Conservation (phyloP, 2,888 invertebrate genomes). For the Anoncus sp. region DNA sequence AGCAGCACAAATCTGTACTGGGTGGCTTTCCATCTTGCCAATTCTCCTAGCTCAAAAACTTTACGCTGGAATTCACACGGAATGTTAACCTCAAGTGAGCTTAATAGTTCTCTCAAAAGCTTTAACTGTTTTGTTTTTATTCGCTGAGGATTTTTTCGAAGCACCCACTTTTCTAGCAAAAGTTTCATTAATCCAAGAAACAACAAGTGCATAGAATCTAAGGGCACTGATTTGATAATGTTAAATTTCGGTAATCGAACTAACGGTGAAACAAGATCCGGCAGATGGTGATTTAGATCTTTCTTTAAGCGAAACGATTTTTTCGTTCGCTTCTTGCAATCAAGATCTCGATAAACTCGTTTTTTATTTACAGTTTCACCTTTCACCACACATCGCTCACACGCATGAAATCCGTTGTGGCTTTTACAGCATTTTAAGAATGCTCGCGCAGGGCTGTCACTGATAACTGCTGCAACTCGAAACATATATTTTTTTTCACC, state of each 20-base stretch:
- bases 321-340: slow-evolving; percentile 49
- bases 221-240: not conserved
- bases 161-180: slow-evolving; percentile 52
- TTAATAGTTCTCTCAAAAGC: not conserved
- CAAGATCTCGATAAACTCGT: slow-evolving; percentile 57
- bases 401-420: slow-evolving; percentile 45
- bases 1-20: slow-evolving; percentile 65
- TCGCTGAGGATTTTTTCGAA: not conserved
- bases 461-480: slow-evolving; percentile 32
- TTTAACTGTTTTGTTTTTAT: not conserved
- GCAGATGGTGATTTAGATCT: slow-evolving; percentile 33
- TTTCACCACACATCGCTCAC: slow-evolving; percentile 27
- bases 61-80: slow-evolving; percentile 67
- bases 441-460: slow-evolving; percentile 58
- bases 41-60: slow-evolving; percentile 55
- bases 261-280: not conserved
- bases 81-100: not conserved
- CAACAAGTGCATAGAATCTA: slow-evolving; percentile 37
- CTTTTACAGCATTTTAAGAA: slow-evolving; percentile 59
- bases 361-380: slow-evolving; percentile 36
- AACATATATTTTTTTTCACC: slow-evolving; percentile 40
- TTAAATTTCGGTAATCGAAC: slow-evolving; percentile 8
- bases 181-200: slow-evolving; percentile 52
- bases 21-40: slow-evolving; percentile 68
- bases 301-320: slow-evolving; percentile 51